Evolutionary conservation across 2,113 vertebrate genomes (phyloP).

Genomic region (Scortum barcoo): DNA sequence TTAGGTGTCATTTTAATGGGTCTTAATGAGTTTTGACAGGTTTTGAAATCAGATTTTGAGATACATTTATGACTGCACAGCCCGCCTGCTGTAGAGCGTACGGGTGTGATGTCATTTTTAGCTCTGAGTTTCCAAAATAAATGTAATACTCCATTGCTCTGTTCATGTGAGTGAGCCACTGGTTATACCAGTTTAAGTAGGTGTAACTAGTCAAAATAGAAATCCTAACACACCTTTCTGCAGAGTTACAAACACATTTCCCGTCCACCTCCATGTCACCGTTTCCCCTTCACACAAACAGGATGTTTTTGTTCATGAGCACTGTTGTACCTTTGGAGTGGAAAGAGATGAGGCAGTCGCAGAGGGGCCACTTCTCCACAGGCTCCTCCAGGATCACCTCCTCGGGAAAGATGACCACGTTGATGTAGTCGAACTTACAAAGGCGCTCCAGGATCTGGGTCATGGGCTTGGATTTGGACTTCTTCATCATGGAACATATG

Average conservation of each 20-base stretch:
- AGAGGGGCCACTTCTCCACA: conserved; percentile 96
- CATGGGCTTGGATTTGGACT: conserved; percentile 99
- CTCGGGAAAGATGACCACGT: conserved; percentile 95
- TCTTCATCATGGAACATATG: conserved; percentile 98
- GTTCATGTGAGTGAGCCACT: neutral
- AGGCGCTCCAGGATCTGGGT: conserved; percentile 97
- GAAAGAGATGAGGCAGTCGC: conserved; percentile 97
- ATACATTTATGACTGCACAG: too few relatives aligned
- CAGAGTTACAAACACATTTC: neutral
- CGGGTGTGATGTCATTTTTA: too few relatives aligned
- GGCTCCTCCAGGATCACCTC: conserved; percentile 95
- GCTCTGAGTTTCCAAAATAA: too few relatives aligned
- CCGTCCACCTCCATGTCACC: neutral
- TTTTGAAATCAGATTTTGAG: neutral
- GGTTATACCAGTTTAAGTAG: neutral
- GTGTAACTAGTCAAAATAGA: neutral
- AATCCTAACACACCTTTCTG: neutral
- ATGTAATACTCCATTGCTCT: neutral
- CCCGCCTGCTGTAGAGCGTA: too few relatives aligned
- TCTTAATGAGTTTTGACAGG: too few relatives aligned
- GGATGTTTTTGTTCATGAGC: neutral
- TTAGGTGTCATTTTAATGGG: too few relatives aligned
- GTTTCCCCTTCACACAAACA: neutral
- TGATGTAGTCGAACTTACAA: conserved; percentile 97
- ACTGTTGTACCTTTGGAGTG: conserved; percentile 98